Evolutionary conservation across 2,797 vertebrate species (phyloP).

Genomic region (Siniperca scherzeri): DNA sequence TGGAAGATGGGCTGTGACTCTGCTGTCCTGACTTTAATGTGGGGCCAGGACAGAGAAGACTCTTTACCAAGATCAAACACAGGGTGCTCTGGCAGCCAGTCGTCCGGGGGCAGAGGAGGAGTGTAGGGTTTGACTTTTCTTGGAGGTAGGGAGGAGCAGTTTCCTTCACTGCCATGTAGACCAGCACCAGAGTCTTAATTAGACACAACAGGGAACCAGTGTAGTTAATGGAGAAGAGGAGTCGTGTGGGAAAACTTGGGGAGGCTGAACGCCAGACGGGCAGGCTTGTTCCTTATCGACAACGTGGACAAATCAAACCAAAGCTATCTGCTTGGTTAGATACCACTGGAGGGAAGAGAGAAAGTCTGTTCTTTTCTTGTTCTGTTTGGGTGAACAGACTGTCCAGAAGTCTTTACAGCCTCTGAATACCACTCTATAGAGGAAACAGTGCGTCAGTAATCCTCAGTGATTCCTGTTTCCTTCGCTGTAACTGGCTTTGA

Average conservation of each 20-base stretch:
- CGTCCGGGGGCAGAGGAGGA: neutral
- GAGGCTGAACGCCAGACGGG: neutral
- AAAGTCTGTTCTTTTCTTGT: too few species aligned
- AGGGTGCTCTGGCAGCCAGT: too few species aligned
- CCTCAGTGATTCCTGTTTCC: conserved; percentile 18
- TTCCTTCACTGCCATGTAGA: neutral
- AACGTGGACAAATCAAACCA: neutral
- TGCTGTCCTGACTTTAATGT: too few species aligned
- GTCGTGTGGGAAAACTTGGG: neutral
- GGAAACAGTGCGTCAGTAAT: conserved; percentile 5
- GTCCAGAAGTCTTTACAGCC: neutral
- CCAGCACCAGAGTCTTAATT: neutral
- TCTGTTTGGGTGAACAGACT: neutral
- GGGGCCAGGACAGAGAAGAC: too few species aligned
- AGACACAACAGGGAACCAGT: neutral
- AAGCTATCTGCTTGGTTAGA: neutral
- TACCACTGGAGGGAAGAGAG: neutral
- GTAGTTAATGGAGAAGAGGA: neutral
- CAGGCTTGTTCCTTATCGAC: neutral
- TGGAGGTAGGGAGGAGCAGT: neutral
- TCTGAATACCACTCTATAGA: neutral
- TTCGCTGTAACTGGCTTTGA: neutral
- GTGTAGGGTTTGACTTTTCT: neutral
- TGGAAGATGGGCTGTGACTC: too few species aligned
- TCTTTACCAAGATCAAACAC: too few species aligned